Evolutionary conservation across 2,888 invertebrate species (phyloP).

Genomic region (Apamea anceps): DNA sequence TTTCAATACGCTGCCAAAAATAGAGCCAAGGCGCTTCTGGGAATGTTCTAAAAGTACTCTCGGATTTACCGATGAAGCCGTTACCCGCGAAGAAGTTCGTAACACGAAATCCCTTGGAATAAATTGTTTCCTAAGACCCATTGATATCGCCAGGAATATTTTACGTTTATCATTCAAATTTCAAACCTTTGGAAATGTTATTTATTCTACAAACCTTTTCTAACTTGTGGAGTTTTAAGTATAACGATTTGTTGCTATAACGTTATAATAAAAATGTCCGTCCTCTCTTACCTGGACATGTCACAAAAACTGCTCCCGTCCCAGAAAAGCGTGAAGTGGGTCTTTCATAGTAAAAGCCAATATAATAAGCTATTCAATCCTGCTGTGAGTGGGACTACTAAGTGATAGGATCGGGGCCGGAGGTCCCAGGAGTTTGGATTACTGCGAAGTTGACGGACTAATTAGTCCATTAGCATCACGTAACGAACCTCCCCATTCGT

Average conservation of each 20-base stretch:
- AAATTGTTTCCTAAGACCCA: slow-evolving; percentile 13
- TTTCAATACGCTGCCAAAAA: slow-evolving; percentile 54
- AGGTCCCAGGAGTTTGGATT: neutral
- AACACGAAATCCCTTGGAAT: slow-evolving; percentile 15
- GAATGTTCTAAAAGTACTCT: slow-evolving; percentile 40
- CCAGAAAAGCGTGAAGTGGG: slow-evolving; percentile 38
- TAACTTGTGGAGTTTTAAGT: too few species aligned
- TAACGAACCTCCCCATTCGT: slow-evolving; percentile 17
- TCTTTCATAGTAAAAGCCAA: slow-evolving; percentile 21
- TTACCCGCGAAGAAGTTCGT: slow-evolving; percentile 9
- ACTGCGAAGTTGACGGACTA: slow-evolving; percentile 12
- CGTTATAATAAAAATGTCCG: slow-evolving; percentile 7
- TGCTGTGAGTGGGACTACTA: slow-evolving; percentile 18
- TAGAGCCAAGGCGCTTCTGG: slow-evolving; percentile 42
- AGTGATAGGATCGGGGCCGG: neutral
- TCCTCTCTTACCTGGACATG: slow-evolving; percentile 29
- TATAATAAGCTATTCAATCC: slow-evolving; percentile 33
- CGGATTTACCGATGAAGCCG: slow-evolving; percentile 25
- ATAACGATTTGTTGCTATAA: neutral
- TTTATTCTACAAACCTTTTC: neutral
- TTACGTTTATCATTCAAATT: slow-evolving; percentile 15
- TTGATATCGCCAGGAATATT: neutral
- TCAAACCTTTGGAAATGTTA: neutral
- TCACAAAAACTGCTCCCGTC: slow-evolving; percentile 33
- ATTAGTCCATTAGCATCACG: slow-evolving; percentile 37